Base-by-base conservation (phyloP, 1,140 invertebrate genomes). In the Planococcus citri region DNA sequence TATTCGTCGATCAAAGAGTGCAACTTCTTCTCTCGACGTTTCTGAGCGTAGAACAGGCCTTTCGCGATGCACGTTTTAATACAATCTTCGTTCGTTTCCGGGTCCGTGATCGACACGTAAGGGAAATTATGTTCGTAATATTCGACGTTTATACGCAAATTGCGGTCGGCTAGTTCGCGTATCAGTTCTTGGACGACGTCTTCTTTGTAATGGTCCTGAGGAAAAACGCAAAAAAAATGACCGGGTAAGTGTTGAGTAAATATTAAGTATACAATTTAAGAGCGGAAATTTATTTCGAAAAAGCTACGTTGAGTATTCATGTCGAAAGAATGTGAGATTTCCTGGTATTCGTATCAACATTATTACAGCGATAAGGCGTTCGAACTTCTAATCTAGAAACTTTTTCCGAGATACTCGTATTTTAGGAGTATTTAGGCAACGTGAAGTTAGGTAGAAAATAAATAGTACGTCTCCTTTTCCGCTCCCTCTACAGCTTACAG, bases 1-100 rank as follows among this genome's bases (percentile, higher is more conserved):
- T 97, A 98, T 70, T 94, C 90, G 33, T 82, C 82, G 71, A 92
- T 72, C 78, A 97, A 77, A 78, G 90, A 87, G 67, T 87, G 83
- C 33, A 97, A 83, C 73, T 89, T 85, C 70, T 86, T 86, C 75
- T 97, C 94, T 71, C 87, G 86, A 41, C 88, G 81, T 64, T 84
- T 84, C 61, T 95, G 92, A 70, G 90, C 87, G 37, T 97, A 75
- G 1, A 96, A 81, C 58, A 90, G 83, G 14, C 97, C 97, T 74
- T 96, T 89, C 37, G 84, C 82, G 70, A 99, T 86, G 17, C 98
- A 82, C 72, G 82, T 84, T 78, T 92, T 91, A 27, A 86, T 88
- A 73, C 98, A 82, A 78, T 97, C 94, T 70, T 86, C 82, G 77
- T 92, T 89, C 27, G 83, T 85, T 38, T 83, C 82, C 3, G 86